Evolutionary conservation across 1,140 invertebrate species (phyloP).

Genomic region (Galendromus occidentalis): DNA sequence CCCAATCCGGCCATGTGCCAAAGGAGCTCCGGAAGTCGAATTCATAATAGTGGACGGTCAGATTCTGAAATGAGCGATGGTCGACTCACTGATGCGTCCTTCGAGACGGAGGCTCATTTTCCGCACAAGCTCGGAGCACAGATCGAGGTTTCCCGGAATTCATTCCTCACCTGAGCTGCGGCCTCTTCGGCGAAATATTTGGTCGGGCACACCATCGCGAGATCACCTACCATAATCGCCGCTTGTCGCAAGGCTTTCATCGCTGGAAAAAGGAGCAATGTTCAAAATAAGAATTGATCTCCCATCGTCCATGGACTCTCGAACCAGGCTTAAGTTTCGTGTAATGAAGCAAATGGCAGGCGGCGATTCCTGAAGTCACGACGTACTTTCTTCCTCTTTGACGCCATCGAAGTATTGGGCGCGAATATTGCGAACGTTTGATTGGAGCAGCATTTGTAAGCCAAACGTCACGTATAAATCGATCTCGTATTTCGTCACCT

Average conservation of each 20-base stretch:
- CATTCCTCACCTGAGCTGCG: neutral
- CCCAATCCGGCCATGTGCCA: constrained; percentile 2
- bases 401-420: neutral
- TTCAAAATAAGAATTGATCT: no score
- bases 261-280: neutral
- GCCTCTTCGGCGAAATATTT: constrained; percentile 4
- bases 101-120: no score
- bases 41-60: constrained; percentile 2
- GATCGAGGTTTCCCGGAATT: neutral
- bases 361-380: no score
- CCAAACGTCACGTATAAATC: neutral
- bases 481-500: constrained; percentile 7
- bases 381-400: neutral
- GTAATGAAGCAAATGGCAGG: no score
- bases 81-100: no score
- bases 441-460: constrained; percentile 1
- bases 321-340: no score
- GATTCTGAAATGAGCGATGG: neutral
- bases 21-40: constrained; percentile 5
- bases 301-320: no score
- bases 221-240: neutral
- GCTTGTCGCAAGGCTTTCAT: neutral
- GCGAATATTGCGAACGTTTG: neutral
- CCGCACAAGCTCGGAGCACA: no score
- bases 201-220: neutral